Base-by-base conservation (phyloP, 2,797 vertebrate genomes). In the Coranthus polyacanthus region DNA sequence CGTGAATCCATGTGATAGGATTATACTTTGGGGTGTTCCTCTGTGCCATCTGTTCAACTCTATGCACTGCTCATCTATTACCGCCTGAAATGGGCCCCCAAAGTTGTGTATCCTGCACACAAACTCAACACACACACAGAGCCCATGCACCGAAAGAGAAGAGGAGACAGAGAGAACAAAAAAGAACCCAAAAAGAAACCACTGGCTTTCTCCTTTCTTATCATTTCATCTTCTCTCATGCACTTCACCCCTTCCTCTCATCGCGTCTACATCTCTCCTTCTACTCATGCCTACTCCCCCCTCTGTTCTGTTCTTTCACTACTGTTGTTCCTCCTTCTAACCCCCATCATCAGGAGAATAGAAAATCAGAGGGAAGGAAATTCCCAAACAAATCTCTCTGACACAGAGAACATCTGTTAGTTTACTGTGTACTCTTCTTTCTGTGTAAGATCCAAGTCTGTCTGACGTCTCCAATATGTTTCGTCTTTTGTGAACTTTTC, bases 1-100 rank as follows among this genome's bases (percentile, higher is more conserved):
- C 93, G 95, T 94, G 95, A 95, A 95, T 96, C 95, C 92, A 94
- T 95, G 94, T 96, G 96, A 98, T 96, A 97, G 95, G 96, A 97
- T 97, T 97, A 98, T 96, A 95, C 94, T 95, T 96, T 95, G 95
- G 94, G 94, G 92, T 94, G 93, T 93, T 95, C 95, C 94, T 95
- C 92, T 41, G 81, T 91, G 95, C 95, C 95, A 96, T 97, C 95
- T 97, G 96, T 88, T 90, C 90, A 73, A 82, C 82, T 87, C 67
- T 67, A 65, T 73, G 84, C 78, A 53, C 84, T 79, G 86, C 86
- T 91, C 92, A 81, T 90, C 86, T 89, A 89, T 90, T 92, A 86
- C 79, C 42, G 82, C 77, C 84, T 85, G 75, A 88, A 90, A 90
- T 81, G 80, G 80, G 88, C 75, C 89, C 82, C 87, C 68, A 84